These are phyloP conservation scores for Agriotes lineatus DNA, from an alignment of 2,888 invertebrate genomes.

Conservation along the genomic window DNA sequence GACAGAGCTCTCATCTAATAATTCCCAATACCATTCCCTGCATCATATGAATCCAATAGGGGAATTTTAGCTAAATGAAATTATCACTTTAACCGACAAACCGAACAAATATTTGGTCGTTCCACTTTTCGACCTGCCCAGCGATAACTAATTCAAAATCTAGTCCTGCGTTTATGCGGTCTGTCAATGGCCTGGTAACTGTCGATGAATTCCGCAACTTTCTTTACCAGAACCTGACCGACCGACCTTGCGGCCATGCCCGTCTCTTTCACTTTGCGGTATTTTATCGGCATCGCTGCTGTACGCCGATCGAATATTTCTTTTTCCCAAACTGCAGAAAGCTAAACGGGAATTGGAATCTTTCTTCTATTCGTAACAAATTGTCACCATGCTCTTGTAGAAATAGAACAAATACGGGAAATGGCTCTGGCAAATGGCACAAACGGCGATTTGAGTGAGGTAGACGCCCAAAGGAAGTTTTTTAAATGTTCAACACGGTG, in stretches of 20 bases:
- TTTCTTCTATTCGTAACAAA: too few relatives aligned
- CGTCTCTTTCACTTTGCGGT: constrained; percentile 29
- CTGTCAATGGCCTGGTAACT: constrained; percentile 20
- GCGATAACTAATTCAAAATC: background rate
- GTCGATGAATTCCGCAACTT: constrained; percentile 27
- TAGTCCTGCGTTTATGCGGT: background rate
- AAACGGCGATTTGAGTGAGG: too few relatives aligned
- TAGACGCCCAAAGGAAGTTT: too few relatives aligned
- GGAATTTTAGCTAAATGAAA: too few relatives aligned
- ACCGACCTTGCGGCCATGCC: constrained; percentile 20
- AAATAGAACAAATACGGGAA: too few relatives aligned
- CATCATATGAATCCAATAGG: too few relatives aligned
- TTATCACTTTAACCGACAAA: too few relatives aligned
- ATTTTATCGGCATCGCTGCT: constrained; percentile 13
- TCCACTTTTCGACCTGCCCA: background rate
- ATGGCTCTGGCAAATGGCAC: too few relatives aligned
- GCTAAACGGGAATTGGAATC: background rate
- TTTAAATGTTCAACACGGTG: too few relatives aligned
- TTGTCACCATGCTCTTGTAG: too few relatives aligned
- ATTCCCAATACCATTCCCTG: too few relatives aligned
- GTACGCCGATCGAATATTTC: background rate
- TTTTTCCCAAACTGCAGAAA: background rate
- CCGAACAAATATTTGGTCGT: too few relatives aligned
- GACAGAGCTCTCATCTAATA: background rate
- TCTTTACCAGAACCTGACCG: constrained; percentile 24